Base-by-base conservation (phyloP, 1,140 invertebrate genomes). In the Papilio polyxenes region DNA sequence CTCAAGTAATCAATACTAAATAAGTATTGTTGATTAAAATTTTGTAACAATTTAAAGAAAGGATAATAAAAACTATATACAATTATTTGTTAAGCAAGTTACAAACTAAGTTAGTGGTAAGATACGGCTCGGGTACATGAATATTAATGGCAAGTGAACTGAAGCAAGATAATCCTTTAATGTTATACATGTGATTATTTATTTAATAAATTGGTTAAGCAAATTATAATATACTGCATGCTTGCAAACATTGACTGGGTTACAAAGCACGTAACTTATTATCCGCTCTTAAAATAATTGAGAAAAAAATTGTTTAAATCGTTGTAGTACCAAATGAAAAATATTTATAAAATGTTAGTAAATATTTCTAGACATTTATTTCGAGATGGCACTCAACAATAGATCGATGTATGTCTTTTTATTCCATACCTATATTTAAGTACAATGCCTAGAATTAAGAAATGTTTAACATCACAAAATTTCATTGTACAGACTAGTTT, bases 401-500 rank as follows among this genome's bases (percentile, higher is more conserved):
- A 82, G 74, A 86, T 76, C 75, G 75, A 82, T 77, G 75, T 81
- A 82, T 62, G 44, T 56, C 40, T 37, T 83, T 72, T 62, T 83
- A 69, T 62, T 82, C 40, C 80, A 79, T 83, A 84, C 72, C 83
- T 82, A 76, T 75, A 75, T 85, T 85, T 85, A 86, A 87, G 83
- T 87, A 88, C 83, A 82, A 87, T 83, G 80, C 82, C 83, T 88
- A 84, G 78, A 79, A 81, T 82, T 83, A 83, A 62, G 82, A 82
- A 86, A 83, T 81, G 82, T 83, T 72, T 82, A 81, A 82, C 81
- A 83, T 81, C 72, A 81, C 79, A 77, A 83, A 81, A 82, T 80
- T 83, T 80, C 85, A 83, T 83, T 85, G 84, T 86, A 85, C 86
- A 88, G 91, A 92, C 91, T 92, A 92, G 91, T 86, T 85, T 86